Conservation (phyloP, 2,888 invertebrate species). For the Junonia oenone region DNA sequence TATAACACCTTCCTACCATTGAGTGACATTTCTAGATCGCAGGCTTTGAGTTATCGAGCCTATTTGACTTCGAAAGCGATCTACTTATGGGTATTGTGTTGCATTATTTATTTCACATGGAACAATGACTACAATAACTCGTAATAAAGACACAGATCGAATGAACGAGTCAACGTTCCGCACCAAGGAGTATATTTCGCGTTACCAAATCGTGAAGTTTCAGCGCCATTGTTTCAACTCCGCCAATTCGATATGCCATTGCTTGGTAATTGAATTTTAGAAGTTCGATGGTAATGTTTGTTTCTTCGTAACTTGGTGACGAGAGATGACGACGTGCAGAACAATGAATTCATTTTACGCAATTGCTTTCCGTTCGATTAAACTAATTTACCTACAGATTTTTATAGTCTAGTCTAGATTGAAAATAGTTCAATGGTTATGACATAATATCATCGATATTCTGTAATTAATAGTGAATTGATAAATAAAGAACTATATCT, state of each 20-base stretch:
- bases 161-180: slow-evolving; percentile 36
- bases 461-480: no score
- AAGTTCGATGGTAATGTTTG: background rate
- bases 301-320: background rate
- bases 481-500: background rate
- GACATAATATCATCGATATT: no score
- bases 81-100: slow-evolving; percentile 37
- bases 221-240: slow-evolving; percentile 45
- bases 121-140: slow-evolving; percentile 31
- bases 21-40: slow-evolving; percentile 53
- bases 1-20: slow-evolving; percentile 40
- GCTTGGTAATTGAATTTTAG: slow-evolving; percentile 35
- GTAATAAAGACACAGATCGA: slow-evolving; percentile 33
- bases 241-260: slow-evolving; percentile 40
- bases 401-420: no score
- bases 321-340: background rate
- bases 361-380: no score
- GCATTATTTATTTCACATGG: slow-evolving; percentile 34
- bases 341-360: no score
- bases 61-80: slow-evolving; percentile 38
- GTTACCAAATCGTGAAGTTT: slow-evolving; percentile 43
- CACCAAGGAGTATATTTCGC: slow-evolving; percentile 38
- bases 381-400: no score
- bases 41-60: slow-evolving; percentile 33
- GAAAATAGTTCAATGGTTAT: no score